phyloP scores from a whole-genome alignment of 2,797 vertebrate species.

The Tiaroga cobitis region DNA sequence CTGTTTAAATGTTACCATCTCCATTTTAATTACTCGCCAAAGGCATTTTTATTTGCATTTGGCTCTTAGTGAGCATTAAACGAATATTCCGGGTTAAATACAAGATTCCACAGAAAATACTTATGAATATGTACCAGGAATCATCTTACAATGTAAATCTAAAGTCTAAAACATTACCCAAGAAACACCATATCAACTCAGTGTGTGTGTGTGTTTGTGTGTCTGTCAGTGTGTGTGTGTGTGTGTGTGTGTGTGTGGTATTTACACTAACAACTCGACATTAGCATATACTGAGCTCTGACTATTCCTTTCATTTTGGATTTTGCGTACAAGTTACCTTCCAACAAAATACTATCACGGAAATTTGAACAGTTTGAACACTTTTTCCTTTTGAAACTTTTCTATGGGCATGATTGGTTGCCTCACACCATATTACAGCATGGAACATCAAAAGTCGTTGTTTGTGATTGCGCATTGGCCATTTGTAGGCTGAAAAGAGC shows the following conservation, averaged over 20 bases:
- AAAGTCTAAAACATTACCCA: neutral
- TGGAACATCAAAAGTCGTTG: neutral
- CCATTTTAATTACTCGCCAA: constrained; percentile 15
- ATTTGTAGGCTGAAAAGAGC: neutral
- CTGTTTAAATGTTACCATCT: constrained; percentile 14
- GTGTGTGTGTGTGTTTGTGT: too few species aligned
- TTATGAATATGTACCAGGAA: neutral
- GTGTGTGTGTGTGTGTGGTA: too few species aligned
- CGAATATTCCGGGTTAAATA: neutral
- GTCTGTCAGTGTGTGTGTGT: too few species aligned
- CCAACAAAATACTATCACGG: neutral
- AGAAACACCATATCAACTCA: neutral
- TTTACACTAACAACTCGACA: neutral
- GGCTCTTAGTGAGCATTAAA: neutral
- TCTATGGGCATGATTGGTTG: neutral
- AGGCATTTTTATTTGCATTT: neutral
- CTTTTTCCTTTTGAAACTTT: neutral
- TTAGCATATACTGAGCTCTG: neutral
- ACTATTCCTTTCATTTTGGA: neutral
- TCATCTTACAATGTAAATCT: neutral
- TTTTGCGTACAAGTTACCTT: neutral
- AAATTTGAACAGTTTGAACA: neutral
- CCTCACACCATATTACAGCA: neutral
- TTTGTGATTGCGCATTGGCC: neutral
- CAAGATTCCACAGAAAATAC: neutral